Conservation (phyloP, 1,140 invertebrate genomes). For the Sycophaga agraensis region DNA sequence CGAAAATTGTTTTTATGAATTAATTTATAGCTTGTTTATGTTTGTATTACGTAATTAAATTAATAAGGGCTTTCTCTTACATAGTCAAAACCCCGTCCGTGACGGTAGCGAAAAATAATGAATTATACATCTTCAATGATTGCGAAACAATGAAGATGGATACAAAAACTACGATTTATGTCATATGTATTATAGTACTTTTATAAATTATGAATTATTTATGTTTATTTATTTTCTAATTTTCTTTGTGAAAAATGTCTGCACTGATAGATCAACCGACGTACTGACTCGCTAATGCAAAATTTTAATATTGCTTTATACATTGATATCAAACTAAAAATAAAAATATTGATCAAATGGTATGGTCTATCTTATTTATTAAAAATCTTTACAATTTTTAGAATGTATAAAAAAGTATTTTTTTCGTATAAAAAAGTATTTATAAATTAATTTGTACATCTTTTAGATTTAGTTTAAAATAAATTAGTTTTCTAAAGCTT, state of each 20-base stretch:
- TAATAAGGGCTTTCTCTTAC: too few species aligned
- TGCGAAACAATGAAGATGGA: slow-evolving; percentile 28
- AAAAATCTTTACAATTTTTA: not conserved
- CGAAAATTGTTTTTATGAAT: too few species aligned
- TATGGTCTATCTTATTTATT: slow-evolving; percentile 19
- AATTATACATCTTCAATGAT: too few species aligned
- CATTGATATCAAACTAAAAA: slow-evolving; percentile 56
- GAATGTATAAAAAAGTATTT: slow-evolving; percentile 3
- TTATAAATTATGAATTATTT: slow-evolving; percentile 56
- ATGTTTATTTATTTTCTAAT: slow-evolving; percentile 56
- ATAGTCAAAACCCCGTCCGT: too few species aligned
- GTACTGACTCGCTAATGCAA: slow-evolving; percentile 52
- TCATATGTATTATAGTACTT: slow-evolving; percentile 56
- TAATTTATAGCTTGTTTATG: too few species aligned
- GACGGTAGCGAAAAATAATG: too few species aligned
- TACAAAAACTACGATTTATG: slow-evolving; percentile 51
- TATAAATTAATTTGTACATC: not conserved
- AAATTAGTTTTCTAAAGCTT: slow-evolving; percentile 44
- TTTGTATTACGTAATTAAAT: too few species aligned
- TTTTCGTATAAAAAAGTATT: too few species aligned
- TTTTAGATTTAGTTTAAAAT: not conserved
- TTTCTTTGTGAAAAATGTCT: slow-evolving; percentile 46
- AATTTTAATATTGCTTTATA: slow-evolving; percentile 59
- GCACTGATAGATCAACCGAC: slow-evolving; percentile 51
- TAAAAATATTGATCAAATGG: slow-evolving; percentile 50